Percentiles rank a stretch among this genome's conserved stretches.
phyloP scores from a whole-genome alignment of 2,888 invertebrate genomes.

The Candidula unifasciata region DNA sequence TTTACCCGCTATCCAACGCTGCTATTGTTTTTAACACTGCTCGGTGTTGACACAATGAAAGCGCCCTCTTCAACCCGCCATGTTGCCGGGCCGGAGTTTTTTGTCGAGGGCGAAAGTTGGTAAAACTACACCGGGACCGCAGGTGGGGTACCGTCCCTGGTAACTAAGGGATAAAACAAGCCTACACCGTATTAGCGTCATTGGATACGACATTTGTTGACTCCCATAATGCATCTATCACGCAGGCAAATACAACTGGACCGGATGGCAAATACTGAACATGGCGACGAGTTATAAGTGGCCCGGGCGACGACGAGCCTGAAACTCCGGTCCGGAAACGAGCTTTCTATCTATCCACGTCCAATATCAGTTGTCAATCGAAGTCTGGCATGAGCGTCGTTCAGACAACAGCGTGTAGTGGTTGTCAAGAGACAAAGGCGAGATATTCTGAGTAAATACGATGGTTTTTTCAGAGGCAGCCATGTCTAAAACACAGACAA shows the following conservation, averaged over 20 bases:
- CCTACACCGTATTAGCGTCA: conserved; percentile 16
- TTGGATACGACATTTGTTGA: conserved; percentile 5
- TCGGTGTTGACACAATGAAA: background rate
- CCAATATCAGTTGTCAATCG: no score
- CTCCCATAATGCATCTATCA: background rate
- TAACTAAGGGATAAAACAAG: background rate
- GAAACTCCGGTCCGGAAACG: no score
- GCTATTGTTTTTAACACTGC: conserved; percentile 10
- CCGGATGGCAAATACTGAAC: no score
- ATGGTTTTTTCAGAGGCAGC: no score
- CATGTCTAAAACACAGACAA: no score
- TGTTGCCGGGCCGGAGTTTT: background rate
- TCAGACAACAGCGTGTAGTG: no score
- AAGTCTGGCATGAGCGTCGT: no score
- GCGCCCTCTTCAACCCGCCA: background rate
- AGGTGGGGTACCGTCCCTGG: background rate
- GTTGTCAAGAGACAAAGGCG: no score
- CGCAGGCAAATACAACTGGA: background rate
- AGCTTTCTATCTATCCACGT: no score
- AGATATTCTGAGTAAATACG: no score
- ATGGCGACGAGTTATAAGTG: no score
- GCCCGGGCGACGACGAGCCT: no score
- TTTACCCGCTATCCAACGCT: background rate
- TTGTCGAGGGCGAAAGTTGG: background rate
- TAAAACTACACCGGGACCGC: conserved; percentile 10